Conservation (phyloP, 2,113 vertebrate genomes). For the Phrynosoma blainvillii region DNA sequence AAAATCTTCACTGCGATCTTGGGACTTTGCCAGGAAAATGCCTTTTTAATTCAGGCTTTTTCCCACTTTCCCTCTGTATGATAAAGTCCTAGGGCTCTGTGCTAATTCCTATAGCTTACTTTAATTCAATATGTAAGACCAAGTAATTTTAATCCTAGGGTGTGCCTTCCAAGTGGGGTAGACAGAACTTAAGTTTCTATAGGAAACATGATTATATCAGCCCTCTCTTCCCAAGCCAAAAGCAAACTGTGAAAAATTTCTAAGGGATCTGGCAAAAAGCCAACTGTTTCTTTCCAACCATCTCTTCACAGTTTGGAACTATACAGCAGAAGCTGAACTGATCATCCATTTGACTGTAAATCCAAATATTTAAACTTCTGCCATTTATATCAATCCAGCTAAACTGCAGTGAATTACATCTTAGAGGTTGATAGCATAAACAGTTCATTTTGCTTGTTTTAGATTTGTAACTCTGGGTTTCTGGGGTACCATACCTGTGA, state of each 20-base stretch:
- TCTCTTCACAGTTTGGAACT: constrained; percentile 21
- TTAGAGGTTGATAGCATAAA: constrained; percentile 54
- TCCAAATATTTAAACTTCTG: constrained; percentile 62
- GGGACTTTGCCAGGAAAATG: too few species aligned
- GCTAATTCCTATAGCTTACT: background rate
- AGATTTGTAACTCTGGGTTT: constrained; percentile 59
- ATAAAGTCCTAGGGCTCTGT: background rate
- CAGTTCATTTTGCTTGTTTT: constrained; percentile 58
- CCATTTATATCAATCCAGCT: constrained; percentile 15
- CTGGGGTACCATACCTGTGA: constrained; percentile 26
- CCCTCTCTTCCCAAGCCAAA: background rate
- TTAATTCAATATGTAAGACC: background rate
- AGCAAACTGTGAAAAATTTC: constrained; percentile 15
- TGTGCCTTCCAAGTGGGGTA: constrained; percentile 1
- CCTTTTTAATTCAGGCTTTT: too few species aligned
- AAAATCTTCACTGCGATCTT: too few species aligned
- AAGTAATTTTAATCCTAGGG: background rate
- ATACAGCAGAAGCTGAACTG: constrained; percentile 15
- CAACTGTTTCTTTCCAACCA: constrained; percentile 16
- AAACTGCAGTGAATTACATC: constrained; percentile 41
- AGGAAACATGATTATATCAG: background rate
- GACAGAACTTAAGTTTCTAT: constrained; percentile 26
- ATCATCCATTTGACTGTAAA: constrained; percentile 39
- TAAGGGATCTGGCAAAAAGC: background rate
- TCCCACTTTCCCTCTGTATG: too few species aligned